Conservation (phyloP, 2,113 vertebrate species). For the Apistogramma diplotaenia region DNA sequence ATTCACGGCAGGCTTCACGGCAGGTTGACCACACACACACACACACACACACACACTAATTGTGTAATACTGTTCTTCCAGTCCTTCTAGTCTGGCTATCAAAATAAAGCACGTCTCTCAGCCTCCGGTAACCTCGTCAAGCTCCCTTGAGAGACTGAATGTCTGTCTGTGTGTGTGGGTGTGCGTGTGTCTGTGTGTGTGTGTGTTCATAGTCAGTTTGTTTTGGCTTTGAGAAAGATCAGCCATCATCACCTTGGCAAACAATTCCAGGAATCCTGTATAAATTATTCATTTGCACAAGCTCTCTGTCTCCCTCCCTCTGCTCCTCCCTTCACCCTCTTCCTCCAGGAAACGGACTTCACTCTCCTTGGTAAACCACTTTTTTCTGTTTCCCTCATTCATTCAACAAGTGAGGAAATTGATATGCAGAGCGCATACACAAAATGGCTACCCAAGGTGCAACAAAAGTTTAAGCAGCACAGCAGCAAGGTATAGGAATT, state of each 20-base stretch:
- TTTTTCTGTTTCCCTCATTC: constrained; percentile 21
- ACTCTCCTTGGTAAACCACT: constrained; percentile 34
- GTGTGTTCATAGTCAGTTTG: constrained; percentile 68
- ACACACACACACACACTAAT: constrained; percentile 17
- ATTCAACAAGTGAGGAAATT: constrained; percentile 46
- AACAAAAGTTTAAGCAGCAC: not conserved
- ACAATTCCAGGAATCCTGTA: constrained; percentile 81
- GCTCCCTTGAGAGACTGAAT: constrained; percentile 44
- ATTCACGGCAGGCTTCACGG: not conserved
- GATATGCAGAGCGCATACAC: not conserved
- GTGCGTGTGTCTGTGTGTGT: constrained; percentile 41
- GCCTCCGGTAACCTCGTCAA: constrained; percentile 51
- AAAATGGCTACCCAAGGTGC: constrained; percentile 22
- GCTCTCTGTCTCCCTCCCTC: constrained; percentile 39
- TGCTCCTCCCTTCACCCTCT: constrained; percentile 38
- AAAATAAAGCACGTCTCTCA: constrained; percentile 59
- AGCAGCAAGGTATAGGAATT: not conserved
- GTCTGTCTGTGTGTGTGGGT: constrained; percentile 44
- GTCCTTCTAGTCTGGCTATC: constrained; percentile 30
- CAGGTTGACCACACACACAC: not conserved
- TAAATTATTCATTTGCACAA: constrained; percentile 83
- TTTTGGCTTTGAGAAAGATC: constrained; percentile 79
- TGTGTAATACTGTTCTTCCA: constrained; percentile 27
- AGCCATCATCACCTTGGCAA: constrained; percentile 82
- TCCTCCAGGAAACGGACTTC: constrained; percentile 49